Conservation (phyloP, 2,888 invertebrate species). For the Tigriopus californicus region DNA sequence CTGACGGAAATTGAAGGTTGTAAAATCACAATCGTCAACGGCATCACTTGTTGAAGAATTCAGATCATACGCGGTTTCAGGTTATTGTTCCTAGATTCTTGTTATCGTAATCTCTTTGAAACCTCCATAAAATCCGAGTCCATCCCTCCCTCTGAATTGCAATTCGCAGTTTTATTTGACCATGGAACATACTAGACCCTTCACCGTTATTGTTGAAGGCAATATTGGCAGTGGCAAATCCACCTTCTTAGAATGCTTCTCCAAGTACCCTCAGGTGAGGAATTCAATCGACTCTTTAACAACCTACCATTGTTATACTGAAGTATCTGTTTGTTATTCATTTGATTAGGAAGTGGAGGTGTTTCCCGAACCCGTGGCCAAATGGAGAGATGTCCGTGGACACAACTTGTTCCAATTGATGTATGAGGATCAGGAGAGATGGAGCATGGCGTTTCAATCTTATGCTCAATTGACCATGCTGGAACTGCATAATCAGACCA, state of each 20-base stretch:
- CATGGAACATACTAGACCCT: not conserved
- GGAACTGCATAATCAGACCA: not conserved
- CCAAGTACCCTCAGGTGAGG: constrained; percentile 35
- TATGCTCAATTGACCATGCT: constrained; percentile 12
- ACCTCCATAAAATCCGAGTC: too few species aligned
- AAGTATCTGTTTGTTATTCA: too few species aligned
- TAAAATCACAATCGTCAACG: too few species aligned
- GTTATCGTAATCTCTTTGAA: too few species aligned
- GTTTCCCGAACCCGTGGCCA: constrained; percentile 52
- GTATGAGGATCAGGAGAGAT: not conserved
- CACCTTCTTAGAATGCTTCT: constrained; percentile 61
- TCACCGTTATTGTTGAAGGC: constrained; percentile 63
- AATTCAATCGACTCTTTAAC: too few species aligned
- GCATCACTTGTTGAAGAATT: too few species aligned
- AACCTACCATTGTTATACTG: too few species aligned
- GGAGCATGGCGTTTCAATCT: constrained; percentile 5
- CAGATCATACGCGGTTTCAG: too few species aligned
- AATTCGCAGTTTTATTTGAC: too few species aligned
- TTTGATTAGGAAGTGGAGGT: constrained; percentile 34
- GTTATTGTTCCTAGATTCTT: too few species aligned
- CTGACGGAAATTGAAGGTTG: too few species aligned
- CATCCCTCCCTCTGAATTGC: too few species aligned
- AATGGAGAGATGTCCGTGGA: constrained; percentile 60
- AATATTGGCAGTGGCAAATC: constrained; percentile 83
- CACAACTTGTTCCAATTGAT: constrained; percentile 43